Percentiles rank a stretch among this genome's conserved stretches.
Conservation (phyloP, 1,140 invertebrate genomes). For the Littorina saxatilis region DNA sequence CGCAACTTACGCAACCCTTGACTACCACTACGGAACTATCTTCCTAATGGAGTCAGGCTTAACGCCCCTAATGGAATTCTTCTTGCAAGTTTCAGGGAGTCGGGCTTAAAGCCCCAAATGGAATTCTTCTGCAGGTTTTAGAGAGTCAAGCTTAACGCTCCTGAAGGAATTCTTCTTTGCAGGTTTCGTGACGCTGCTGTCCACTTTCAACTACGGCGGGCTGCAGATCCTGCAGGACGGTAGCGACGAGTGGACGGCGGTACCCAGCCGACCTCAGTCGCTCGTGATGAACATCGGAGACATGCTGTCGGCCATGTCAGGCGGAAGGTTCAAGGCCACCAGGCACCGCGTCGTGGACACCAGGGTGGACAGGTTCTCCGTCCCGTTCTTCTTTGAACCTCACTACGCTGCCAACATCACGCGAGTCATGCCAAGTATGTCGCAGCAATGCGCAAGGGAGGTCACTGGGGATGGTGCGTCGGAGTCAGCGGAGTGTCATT, state of each 20-base stretch:
- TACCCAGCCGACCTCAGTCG: constrained; percentile 54
- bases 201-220: constrained; percentile 59
- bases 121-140: too few relatives aligned
- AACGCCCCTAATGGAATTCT: too few relatives aligned
- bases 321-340: constrained; percentile 59
- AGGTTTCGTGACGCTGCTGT: constrained; percentile 62
- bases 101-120: too few relatives aligned
- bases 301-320: constrained; percentile 58
- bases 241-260: constrained; percentile 53
- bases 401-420: constrained; percentile 55
- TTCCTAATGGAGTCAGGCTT: too few relatives aligned
- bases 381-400: constrained; percentile 64
- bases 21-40: too few relatives aligned
- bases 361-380: constrained; percentile 55
- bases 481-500: not conserved
- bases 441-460: not conserved
- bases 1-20: too few relatives aligned
- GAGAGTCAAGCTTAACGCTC: too few relatives aligned
- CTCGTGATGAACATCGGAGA: constrained; percentile 67
- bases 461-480: too few relatives aligned
- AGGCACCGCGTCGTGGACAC: constrained; percentile 61
- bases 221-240: constrained; percentile 50
- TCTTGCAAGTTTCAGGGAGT: too few relatives aligned
- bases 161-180: constrained; percentile 15
- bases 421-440: constrained; percentile 4